Evolutionary conservation across 2,888 invertebrate genomes (phyloP), one percentile per base, ranked within the genome.

Genomic region (Plagiodera versicolora): DNA sequence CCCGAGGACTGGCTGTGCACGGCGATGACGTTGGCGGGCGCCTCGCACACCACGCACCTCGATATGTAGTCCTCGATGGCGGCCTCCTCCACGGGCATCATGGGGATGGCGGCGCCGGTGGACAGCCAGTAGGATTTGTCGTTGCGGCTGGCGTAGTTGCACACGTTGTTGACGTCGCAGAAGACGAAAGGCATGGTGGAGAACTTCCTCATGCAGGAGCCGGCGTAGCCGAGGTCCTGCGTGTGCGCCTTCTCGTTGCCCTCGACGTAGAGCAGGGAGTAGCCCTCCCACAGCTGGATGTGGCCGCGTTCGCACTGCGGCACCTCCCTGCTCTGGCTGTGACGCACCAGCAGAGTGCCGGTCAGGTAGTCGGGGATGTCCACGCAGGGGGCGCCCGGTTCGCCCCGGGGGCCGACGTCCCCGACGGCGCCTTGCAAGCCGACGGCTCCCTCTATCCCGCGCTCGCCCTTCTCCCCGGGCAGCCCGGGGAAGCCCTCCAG

Each of bases 91-190:
- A 96, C 92, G 0, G 97, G 96, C 94, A 93, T 95, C 95, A 96
- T 97, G 10, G 97, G 95, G 10, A 93, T 86, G 64, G 89, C 89
- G 35, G 68, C 72, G 66, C 89, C 92, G 11, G 97, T 97, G 20
- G 96, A 93, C 56, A 98, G 83, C 98, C 98, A 98, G 82, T 95
- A 98, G 56, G 95, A 95, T 78, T 94, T 90, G 78, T 98, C 97
- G 76, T 96, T 97, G 74, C 97, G 86, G 75, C 93, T 94, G 35
- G 98, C 97, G 77, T 97, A 98, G 80, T 96, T 94, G 80, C 98
- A 98, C 1, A 96, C 94, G 77, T 94, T 92, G 80, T 94, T 94
- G 72, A 94, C 87, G 78, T 96, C 95, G 80, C 98, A 98, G 83
- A 95, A 93, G 72, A 98, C 82, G 85, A 97, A 95, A 49, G 98